phyloP scores from a whole-genome alignment of 2,113 vertebrate genomes.

The Pachypanchax playfairii region DNA sequence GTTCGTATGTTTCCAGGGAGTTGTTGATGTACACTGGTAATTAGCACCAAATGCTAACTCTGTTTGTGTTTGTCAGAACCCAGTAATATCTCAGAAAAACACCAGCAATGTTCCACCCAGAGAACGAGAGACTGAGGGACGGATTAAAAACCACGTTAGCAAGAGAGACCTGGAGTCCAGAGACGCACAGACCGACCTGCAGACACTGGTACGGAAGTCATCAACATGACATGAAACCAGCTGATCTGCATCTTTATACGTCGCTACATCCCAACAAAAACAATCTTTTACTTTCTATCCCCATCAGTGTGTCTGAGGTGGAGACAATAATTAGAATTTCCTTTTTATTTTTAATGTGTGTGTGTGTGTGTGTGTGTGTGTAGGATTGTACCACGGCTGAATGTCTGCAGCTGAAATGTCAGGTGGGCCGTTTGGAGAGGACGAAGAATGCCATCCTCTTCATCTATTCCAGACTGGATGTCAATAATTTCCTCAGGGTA shows the following conservation, averaged over 20 bases:
- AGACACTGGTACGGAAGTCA: slow-evolving; percentile 83
- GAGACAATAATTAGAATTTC: background rate
- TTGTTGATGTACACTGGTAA: background rate
- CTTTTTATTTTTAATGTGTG: background rate
- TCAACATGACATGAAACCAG: background rate
- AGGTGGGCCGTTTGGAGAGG: slow-evolving; percentile 91
- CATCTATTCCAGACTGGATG: slow-evolving; percentile 88
- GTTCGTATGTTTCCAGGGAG: too few species aligned
- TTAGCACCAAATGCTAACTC: background rate
- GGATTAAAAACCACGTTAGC: slow-evolving; percentile 72
- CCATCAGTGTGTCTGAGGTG: background rate
- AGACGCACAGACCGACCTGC: slow-evolving; percentile 74
- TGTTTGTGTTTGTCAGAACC: slow-evolving; percentile 60
- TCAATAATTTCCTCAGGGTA: slow-evolving; percentile 91
- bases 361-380: slow-evolving; percentile 37
- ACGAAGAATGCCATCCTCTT: slow-evolving; percentile 91
- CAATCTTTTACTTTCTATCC: background rate
- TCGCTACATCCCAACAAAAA: background rate
- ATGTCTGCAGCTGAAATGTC: slow-evolving; percentile 89
- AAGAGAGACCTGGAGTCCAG: slow-evolving; percentile 81
- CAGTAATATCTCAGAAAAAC: slow-evolving; percentile 77
- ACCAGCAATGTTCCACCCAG: slow-evolving; percentile 49
- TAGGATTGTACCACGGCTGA: slow-evolving; percentile 87
- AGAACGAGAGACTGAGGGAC: slow-evolving; percentile 74
- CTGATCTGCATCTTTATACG: background rate